Base-by-base conservation (phyloP, 2,113 vertebrate species). In the Coreoperca whiteheadi region DNA sequence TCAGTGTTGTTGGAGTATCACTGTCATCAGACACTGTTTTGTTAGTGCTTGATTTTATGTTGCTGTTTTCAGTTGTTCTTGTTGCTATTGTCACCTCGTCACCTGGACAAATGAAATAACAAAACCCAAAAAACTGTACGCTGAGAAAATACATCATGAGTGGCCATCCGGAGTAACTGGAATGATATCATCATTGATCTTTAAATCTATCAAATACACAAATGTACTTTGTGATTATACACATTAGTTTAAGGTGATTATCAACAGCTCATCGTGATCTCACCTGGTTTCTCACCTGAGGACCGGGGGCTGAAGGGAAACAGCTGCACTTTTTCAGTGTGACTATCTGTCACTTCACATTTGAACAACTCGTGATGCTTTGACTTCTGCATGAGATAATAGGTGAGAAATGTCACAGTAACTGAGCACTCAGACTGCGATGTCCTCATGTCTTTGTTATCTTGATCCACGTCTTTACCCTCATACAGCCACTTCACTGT, bases 401-500 rank as follows among this genome's bases (percentile, higher is more conserved):
- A 4, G 0, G 28, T 2, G 4, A 2, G 6, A 23, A 64, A 50
- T 4, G 28, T 16, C 21, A 25, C 14, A n/a, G 6, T 5, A 9
- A 1, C 59, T 20, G 8, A 34, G 37, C 65, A 82, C 0, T 0
- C 0, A 21, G 0, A 0, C 20, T 25, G 0, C 10, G 21, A n/a
- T 15, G 37, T n/a, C 21, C 1, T 1, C 3, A 46, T 8, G 37
- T 59, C 0, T 15, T 1, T 1, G 28, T 18, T 1, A 11, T 20
- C 3, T 50, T 6, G 4, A 4, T 60, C 9, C 14, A 57, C 14
- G 23, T 28, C 0, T 15, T 3, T 5, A 59, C 25, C 56, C 2
- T 59, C 4, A 34, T 10, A 25, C 51, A 73, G 30, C 81, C 84
- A 89, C 59, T 51, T 28, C 53, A 81, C 34, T 6, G 7, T 56